Percentiles rank a stretch among this genome's conserved stretches.
phyloP scores from a whole-genome alignment of 2,113 vertebrate species.

The Cochlearius cochlearius region DNA sequence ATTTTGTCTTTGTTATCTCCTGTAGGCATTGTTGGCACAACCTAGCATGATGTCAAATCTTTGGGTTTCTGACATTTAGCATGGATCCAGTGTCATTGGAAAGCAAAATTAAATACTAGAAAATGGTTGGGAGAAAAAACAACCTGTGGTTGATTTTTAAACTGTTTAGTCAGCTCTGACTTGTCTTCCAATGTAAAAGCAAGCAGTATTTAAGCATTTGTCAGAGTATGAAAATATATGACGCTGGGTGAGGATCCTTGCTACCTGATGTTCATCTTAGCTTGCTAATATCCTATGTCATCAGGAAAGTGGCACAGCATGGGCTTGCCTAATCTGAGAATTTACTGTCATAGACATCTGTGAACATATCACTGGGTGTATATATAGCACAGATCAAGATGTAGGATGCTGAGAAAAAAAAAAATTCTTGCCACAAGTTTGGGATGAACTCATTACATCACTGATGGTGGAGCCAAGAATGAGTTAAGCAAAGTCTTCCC shows the following conservation, averaged over 20 bases:
- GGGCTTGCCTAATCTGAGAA: not conserved
- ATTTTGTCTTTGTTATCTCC: not conserved
- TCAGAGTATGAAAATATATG: not conserved
- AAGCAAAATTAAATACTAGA: not conserved
- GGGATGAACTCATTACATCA: not conserved
- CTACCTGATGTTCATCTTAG: not conserved
- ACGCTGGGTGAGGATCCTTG: not conserved
- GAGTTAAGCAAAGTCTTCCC: constrained; percentile 14
- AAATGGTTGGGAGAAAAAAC: not conserved
- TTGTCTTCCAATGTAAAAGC: not conserved
- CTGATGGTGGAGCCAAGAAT: not conserved
- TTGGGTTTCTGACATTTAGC: not conserved
- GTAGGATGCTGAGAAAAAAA: not conserved
- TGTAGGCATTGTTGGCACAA: not conserved
- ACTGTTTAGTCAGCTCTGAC: not conserved
- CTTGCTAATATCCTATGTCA: not conserved
- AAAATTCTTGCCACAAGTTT: not conserved
- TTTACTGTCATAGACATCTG: not conserved
- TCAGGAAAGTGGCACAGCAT: not conserved
- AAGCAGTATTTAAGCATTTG: not conserved
- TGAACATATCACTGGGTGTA: not conserved
- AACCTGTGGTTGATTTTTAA: not conserved
- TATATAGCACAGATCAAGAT: not conserved
- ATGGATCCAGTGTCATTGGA: not conserved
- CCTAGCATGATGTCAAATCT: not conserved